Evolutionary conservation across 1,140 invertebrate species (phyloP).

Genomic region (Lepidurus packardi): DNA sequence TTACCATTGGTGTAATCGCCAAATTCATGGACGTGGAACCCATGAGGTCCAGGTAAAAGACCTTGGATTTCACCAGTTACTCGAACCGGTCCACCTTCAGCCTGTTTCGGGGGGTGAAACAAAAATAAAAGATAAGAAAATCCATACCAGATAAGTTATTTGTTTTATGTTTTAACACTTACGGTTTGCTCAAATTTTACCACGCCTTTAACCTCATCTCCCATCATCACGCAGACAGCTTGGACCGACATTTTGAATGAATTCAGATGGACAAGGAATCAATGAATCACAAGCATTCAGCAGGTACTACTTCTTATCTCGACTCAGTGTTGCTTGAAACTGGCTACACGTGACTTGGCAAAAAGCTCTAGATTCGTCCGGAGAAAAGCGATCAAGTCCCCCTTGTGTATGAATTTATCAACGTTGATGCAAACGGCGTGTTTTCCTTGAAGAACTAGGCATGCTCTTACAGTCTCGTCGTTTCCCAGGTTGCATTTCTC

Average conservation of each 20-base stretch:
- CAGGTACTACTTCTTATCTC: not conserved
- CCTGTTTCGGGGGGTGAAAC: slow-evolving; percentile 41
- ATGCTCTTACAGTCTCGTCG: not conserved
- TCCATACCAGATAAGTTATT: slow-evolving; percentile 33
- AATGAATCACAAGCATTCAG: not conserved
- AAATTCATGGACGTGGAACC: slow-evolving; percentile 96
- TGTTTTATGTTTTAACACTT: slow-evolving; percentile 40
- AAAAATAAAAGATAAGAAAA: slow-evolving; percentile 23
- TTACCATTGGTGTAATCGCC: slow-evolving; percentile 87
- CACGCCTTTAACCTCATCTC: slow-evolving; percentile 69
- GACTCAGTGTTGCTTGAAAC: not conserved
- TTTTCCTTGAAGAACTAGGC: not conserved
- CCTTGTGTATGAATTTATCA: slow-evolving; percentile 4
- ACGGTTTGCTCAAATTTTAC: slow-evolving; percentile 71
- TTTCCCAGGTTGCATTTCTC: no score
- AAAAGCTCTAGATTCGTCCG: not conserved
- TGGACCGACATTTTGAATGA: not conserved
- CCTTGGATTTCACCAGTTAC: slow-evolving; percentile 67
- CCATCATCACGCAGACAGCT: slow-evolving; percentile 77
- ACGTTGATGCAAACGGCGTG: not conserved
- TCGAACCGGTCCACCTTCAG: slow-evolving; percentile 51
- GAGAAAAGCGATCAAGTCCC: not conserved
- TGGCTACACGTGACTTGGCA: not conserved
- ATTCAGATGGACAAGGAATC: not conserved
- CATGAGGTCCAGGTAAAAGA: slow-evolving; percentile 65